phyloP scores from a whole-genome alignment of 2,113 vertebrate species.

The Tapirus terrestris region DNA sequence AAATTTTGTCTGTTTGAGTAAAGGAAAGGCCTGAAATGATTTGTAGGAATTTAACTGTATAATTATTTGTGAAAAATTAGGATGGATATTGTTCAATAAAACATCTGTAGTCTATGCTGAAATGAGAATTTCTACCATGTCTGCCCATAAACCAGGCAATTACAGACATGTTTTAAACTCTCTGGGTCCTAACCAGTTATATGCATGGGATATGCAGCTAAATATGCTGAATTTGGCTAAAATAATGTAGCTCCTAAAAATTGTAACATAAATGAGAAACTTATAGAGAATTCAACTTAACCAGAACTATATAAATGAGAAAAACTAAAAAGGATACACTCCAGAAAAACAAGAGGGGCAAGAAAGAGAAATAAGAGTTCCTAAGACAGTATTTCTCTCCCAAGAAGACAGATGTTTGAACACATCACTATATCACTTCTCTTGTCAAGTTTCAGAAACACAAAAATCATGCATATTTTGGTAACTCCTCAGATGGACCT shows the following conservation, averaged over 20 bases:
- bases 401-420: not conserved
- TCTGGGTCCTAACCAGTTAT: not conserved
- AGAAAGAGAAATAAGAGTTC: not conserved
- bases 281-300: slow-evolving; percentile 8
- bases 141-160: not conserved
- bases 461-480: not conserved
- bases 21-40: not conserved
- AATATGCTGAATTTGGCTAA: not conserved
- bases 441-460: slow-evolving; percentile 40
- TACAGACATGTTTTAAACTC: not conserved
- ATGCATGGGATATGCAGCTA: not conserved
- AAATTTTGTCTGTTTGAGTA: not conserved
- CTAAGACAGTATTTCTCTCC: not conserved
- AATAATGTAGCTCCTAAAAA: not conserved
- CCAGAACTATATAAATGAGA: slow-evolving; percentile 13
- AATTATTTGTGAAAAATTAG: slow-evolving; percentile 33
- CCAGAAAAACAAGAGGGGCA: not conserved
- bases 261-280: not conserved
- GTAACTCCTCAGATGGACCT: not conserved
- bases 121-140: not conserved
- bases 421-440: not conserved
- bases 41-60: slow-evolving; percentile 27
- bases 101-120: not conserved
- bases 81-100: slow-evolving; percentile 15
- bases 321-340: not conserved